Conservation (phyloP, 2,888 invertebrate species). For the Stramonita haemastoma region DNA sequence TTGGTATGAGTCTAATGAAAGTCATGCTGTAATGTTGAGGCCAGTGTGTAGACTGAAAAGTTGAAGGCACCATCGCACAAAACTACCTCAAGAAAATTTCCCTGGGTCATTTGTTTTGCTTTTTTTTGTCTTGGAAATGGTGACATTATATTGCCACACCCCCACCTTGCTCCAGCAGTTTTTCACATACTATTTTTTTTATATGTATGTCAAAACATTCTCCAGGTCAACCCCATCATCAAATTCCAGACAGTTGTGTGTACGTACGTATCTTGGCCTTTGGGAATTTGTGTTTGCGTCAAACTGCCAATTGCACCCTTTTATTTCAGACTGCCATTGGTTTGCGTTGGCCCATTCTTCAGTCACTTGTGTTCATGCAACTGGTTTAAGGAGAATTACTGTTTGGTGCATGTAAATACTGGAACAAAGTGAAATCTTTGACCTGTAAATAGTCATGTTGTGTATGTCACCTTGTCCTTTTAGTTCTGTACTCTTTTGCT, state of each 20-base stretch:
- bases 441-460: constrained; percentile 11
- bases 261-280: not conserved
- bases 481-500: not conserved
- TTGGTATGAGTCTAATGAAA: not conserved
- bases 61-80: constrained; percentile 4
- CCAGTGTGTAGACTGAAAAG: not conserved
- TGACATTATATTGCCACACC: not conserved
- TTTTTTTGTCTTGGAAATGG: not conserved
- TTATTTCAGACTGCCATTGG: not conserved
- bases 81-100: constrained; percentile 5
- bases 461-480: not conserved
- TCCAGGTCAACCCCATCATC: not conserved
- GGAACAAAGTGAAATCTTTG: not conserved
- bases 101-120: not conserved
- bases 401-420: constrained; percentile 20
- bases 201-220: constrained; percentile 1
- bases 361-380: not conserved
- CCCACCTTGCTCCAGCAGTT: not conserved
- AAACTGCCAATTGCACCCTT: not conserved
- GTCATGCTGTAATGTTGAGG: not conserved
- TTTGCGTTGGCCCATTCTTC: not conserved
- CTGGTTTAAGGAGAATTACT: not conserved
- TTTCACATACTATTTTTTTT: no score
- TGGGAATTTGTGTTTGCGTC: not conserved
- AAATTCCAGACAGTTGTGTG: constrained; percentile 10